These are phyloP conservation scores for Anguilla rostrata DNA, from an alignment of 2,113 vertebrate genomes.

Conservation along the genomic window DNA sequence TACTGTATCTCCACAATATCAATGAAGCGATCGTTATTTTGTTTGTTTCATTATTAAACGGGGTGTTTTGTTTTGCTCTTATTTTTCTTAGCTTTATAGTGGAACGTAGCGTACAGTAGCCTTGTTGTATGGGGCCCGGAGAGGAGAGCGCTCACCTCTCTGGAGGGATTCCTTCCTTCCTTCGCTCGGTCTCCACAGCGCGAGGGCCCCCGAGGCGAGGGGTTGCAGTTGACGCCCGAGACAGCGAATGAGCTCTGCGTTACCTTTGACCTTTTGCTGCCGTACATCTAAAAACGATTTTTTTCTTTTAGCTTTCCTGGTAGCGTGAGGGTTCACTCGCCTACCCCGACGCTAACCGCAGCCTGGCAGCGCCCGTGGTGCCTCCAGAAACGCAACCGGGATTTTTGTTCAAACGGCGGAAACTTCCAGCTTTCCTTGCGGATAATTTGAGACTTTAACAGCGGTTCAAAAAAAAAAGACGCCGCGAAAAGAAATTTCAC, in stretches of 20 bases:
- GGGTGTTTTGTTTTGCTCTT: neutral
- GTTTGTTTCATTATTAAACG: neutral
- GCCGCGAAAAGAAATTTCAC: constrained; percentile 54
- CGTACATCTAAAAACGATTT: neutral
- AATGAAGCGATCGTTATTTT: neutral
- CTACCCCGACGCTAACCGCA: neutral
- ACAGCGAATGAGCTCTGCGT: neutral
- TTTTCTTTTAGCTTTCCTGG: neutral
- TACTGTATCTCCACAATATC: neutral
- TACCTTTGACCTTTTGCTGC: neutral
- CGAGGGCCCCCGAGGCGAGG: neutral
- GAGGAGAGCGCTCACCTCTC: neutral
- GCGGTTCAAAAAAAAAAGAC: constrained; percentile 55
- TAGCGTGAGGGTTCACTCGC: neutral
- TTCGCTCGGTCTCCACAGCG: neutral
- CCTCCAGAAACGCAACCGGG: neutral
- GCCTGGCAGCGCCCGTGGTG: neutral
- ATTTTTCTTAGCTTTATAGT: neutral
- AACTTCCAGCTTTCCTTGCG: neutral
- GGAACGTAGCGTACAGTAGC: neutral
- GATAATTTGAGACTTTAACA: constrained; percentile 41
- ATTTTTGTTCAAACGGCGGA: neutral
- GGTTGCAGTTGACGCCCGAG: neutral
- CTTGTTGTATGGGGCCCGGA: neutral
- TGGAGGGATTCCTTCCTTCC: neutral